These are phyloP conservation scores for Denticeps clupeoides DNA, from an alignment of 2,797 vertebrate genomes.

Conservation along the genomic window DNA sequence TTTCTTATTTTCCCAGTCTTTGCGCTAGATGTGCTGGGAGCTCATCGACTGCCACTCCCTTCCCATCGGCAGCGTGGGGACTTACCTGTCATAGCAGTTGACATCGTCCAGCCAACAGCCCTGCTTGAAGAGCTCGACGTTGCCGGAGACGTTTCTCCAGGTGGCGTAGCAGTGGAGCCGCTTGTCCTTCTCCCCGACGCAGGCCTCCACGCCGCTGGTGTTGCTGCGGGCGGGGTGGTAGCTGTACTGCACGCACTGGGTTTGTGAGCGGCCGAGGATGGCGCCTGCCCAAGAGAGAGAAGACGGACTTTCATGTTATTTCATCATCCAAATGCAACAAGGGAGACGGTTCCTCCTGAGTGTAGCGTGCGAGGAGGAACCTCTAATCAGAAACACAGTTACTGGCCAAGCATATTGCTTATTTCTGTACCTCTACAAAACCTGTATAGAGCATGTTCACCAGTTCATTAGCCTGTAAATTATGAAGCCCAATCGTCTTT, in stretches of 20 bases:
- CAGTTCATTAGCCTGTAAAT: too few species aligned
- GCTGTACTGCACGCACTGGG: slow-evolving; percentile 80
- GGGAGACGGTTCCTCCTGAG: too few species aligned
- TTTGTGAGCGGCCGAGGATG: slow-evolving; percentile 82
- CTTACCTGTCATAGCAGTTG: slow-evolving; percentile 86
- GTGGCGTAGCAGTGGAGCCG: slow-evolving; percentile 85
- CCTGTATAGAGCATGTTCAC: too few species aligned
- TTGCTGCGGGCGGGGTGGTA: slow-evolving; percentile 72
- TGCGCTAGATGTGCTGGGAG: too few species aligned
- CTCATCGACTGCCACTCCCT: too few species aligned
- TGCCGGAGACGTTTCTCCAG: slow-evolving; percentile 83
- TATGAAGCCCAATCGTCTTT: too few species aligned
- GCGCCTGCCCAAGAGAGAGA: slow-evolving; percentile 63
- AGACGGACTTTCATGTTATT: too few species aligned
- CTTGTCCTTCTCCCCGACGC: slow-evolving; percentile 80
- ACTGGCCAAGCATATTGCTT: too few species aligned
- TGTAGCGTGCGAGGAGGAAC: slow-evolving; percentile 8
- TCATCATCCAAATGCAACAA: too few species aligned
- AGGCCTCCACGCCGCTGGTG: slow-evolving; percentile 66
- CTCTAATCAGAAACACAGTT: slow-evolving; percentile 7
- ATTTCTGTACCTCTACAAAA: too few species aligned
- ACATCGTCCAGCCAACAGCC: slow-evolving; percentile 88
- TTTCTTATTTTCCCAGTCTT: too few species aligned
- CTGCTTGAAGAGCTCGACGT: slow-evolving; percentile 78
- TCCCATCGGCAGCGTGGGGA: too few species aligned